A percentile compares a stretch with the other conserved stretches of the same genome.
Conservation (phyloP, 2,797 vertebrate species). For the Rousettus madagascariensis region DNA sequence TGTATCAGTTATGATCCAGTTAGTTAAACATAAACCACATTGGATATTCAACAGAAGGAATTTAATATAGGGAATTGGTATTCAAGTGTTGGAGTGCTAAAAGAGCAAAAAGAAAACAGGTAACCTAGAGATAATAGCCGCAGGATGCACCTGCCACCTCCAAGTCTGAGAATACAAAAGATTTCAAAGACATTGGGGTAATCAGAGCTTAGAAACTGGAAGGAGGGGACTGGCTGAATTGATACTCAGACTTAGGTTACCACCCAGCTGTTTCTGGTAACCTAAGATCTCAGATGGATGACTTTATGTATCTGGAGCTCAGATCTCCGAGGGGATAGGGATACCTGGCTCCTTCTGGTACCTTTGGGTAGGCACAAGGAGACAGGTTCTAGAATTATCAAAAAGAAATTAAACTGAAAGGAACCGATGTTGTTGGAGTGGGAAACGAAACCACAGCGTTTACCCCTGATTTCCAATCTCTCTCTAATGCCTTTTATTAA, state of each 20-base stretch:
- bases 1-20: neutral
- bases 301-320: neutral
- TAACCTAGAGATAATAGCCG: neutral
- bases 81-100: neutral
- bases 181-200: neutral
- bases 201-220: neutral
- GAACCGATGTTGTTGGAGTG: neutral
- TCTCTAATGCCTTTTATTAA: neutral
- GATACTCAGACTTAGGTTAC: neutral
- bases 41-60: neutral
- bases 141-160: neutral
- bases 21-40: conserved; percentile 22
- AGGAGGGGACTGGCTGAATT: neutral
- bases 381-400: neutral
- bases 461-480: neutral
- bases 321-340: neutral
- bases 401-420: neutral
- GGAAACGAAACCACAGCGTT: neutral
- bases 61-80: neutral
- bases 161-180: conserved; percentile 2
- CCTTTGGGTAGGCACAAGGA: neutral
- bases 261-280: neutral
- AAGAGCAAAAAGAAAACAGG: neutral
- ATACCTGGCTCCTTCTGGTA: neutral
- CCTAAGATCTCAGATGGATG: neutral